Conservation (phyloP, 1,140 invertebrate species). For the Gonatopus flavifemur region DNA sequence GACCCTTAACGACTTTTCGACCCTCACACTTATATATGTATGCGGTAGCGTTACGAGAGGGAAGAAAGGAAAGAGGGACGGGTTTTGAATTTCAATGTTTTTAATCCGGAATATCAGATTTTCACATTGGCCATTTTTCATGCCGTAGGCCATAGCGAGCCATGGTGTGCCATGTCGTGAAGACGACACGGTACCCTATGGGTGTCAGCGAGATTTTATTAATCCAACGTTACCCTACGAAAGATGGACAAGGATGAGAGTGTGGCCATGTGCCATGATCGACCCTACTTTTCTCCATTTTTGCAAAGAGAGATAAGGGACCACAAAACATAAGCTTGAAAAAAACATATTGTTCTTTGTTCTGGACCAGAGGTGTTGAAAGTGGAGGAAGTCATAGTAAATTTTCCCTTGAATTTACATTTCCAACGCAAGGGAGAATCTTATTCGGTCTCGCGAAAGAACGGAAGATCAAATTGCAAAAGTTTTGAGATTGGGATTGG, state of each 20-base stretch:
- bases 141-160: slow-evolving; percentile 33
- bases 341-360: slow-evolving; percentile 32
- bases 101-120: slow-evolving; percentile 61
- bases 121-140: slow-evolving; percentile 60
- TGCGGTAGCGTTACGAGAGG: neutral
- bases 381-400: too few relatives aligned
- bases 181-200: slow-evolving; percentile 33
- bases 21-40: slow-evolving; percentile 17
- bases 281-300: slow-evolving; percentile 21
- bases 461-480: too few relatives aligned
- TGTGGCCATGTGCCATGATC: slow-evolving; percentile 16
- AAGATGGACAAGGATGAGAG: slow-evolving; percentile 2
- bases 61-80: slow-evolving; percentile 34
- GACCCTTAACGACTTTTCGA: slow-evolving; percentile 59
- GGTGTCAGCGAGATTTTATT: slow-evolving; percentile 52
- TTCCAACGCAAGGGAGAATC: too few relatives aligned
- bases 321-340: slow-evolving; percentile 20
- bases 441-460: too few relatives aligned
- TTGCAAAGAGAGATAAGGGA: too few relatives aligned
- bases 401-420: too few relatives aligned
- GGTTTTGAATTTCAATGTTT: slow-evolving; percentile 62
- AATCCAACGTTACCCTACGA: slow-evolving; percentile 43
- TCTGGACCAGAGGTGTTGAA: slow-evolving; percentile 14
- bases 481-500: too few relatives aligned
- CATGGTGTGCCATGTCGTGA: too few relatives aligned